phyloP scores from a whole-genome alignment of 2,888 invertebrate species.

The Tyria jacobaeae region DNA sequence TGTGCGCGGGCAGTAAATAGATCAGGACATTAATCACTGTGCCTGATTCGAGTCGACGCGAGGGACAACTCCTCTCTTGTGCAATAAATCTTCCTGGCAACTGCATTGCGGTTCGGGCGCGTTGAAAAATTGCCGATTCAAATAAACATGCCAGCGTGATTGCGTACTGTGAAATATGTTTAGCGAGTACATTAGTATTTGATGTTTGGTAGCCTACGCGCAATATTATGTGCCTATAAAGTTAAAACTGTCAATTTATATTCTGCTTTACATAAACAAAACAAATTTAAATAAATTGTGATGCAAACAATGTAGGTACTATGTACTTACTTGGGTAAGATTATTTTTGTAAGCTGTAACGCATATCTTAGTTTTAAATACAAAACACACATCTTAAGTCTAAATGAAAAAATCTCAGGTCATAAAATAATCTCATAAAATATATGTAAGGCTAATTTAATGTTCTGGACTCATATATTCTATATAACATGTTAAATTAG shows the following conservation, averaged over 20 bases:
- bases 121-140: conserved; percentile 80
- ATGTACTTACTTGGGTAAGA: background rate
- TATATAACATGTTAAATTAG: too few species aligned
- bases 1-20: conserved; percentile 67
- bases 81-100: conserved; percentile 76
- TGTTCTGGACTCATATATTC: background rate
- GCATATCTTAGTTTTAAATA: background rate
- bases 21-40: conserved; percentile 75
- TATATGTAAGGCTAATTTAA: background rate
- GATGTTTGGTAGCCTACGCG: conserved; percentile 2
- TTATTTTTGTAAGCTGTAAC: too few species aligned
- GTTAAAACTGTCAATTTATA: background rate
- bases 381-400: background rate
- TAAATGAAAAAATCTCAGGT: background rate
- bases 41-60: conserved; percentile 69
- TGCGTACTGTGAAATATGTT: conserved; percentile 56
- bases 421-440: background rate
- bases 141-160: conserved; percentile 73
- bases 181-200: conserved; percentile 24
- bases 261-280: background rate
- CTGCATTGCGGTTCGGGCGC: conserved; percentile 74
- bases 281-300: background rate
- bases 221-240: background rate
- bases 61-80: conserved; percentile 62
- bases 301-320: background rate